Base-by-base conservation (phyloP, 2,888 invertebrate species). In the Lamproptera curius region DNA sequence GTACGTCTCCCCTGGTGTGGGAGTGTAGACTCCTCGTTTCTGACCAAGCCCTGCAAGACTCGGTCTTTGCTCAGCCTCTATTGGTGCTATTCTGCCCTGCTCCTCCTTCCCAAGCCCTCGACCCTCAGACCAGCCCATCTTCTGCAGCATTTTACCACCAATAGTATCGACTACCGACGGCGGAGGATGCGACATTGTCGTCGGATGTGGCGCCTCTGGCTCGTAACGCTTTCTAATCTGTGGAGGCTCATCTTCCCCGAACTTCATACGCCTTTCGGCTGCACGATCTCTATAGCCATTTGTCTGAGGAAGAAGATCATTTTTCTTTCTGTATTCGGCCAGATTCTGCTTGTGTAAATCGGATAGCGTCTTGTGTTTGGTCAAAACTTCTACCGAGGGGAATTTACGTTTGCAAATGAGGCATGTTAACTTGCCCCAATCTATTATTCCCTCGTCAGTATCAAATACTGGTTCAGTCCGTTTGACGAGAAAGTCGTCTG, bases 121-220 rank as follows among this genome's bases (percentile, higher is more conserved):
- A 0, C 99, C 99, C 72, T 97, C 97, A 4, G 94, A 94, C 99
- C 99, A 99, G 2, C 99, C 99, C 99, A 99, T 99, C 82, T 97
- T 97, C 78, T 99, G 97, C 55, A 99, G 77, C 76, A 99, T 89
- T 70, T 96, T 94, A 70, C 95, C 98, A 5, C 99, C 99, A 50
- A 98, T 95, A 62, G 98, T 98, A 59, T 95, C 97, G 0, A 95
- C 92, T 0, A 60, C 95, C 89, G 65, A 97, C 90, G 51, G 95
- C 89, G 74, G 92, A 0, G 85, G 82, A 11, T 78, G 75, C 0
- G 77, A 89, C 50, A 90, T 89, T 0, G 93, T 91, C 0, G 90
- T 80, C 2, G 89, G 74, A 13, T 37, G 89, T 48, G 63, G 56
- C 0, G 47, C 40, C n/a, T 77, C 77, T 0, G 72, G 73, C 33